Base-by-base conservation (phyloP, 1,140 invertebrate species). In the Aricia agestis region DNA sequence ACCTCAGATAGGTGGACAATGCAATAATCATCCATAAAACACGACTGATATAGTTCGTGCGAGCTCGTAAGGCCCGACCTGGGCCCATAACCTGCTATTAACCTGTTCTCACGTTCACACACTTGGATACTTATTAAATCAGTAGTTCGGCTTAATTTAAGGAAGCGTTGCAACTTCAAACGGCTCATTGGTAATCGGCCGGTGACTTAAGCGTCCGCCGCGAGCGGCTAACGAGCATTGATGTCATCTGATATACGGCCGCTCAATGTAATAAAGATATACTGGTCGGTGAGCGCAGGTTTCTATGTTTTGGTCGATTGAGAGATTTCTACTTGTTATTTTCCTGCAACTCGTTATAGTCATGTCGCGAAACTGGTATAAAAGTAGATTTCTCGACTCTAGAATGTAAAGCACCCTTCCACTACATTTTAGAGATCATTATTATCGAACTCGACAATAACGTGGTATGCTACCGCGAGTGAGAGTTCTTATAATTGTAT, bases 261-360 rank as follows among this genome's bases (percentile, higher is more conserved):
- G 59, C 59, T 18, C 2, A 11, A 11, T 63, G 59, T 25, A 63
- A 63, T 63, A 63, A 63, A 63, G 59, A 63, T 63, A 11, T 25
- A 63, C 59, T 11, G 18, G 59, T 19, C 17, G 5, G 18, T 25
- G 10, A 63, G 18, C 58, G n/a, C 58, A 19, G 19, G 17, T 63
- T 63, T 63, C 59, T 63, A 19, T 63, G 17, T 63, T 63, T 63
- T 25, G 19, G 18, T 10, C 59, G 59, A 63, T 63, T 63, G 59
- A 19, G 59, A 63, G 59, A 63, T 63, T 63, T 63, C 59, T 63
- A 19, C 59, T 63, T 59, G 58, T 59, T 63, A 63, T 63, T 63
- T 63, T 63, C 59, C 18, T 19, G 17, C 18, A 17, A 31, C 59
- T 63, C 19, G 59, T 63, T 63, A 63, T 63, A 25, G 17, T 25